Percentiles rank a stretch among this genome's conserved stretches.
phyloP scores from a whole-genome alignment of 2,888 invertebrate species.

The Pseudococcus viburni region DNA sequence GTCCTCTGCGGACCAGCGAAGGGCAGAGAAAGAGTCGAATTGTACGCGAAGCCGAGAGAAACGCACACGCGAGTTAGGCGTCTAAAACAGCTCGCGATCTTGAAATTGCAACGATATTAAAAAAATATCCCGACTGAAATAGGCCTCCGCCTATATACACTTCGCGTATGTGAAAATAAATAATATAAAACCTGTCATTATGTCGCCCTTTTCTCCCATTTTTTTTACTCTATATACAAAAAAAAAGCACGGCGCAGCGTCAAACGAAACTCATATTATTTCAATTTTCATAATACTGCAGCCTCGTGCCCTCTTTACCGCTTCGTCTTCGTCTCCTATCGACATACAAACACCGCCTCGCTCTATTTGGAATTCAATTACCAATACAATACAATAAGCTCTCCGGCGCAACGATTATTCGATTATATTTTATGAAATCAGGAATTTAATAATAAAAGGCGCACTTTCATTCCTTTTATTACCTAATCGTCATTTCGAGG shows the following conservation, averaged over 20 bases:
- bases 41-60: background rate
- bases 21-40: no score
- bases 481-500: conserved; percentile 38
- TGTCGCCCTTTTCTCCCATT: background rate
- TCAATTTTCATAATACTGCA: conserved; percentile 54
- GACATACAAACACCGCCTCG: conserved; percentile 37
- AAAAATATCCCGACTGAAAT: conserved; percentile 35
- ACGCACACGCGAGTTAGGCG: background rate
- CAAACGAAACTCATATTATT: conserved; percentile 54
- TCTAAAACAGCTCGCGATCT: conserved; percentile 49
- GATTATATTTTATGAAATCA: conserved; percentile 63
- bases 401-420: conserved; percentile 60
- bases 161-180: conserved; percentile 18
- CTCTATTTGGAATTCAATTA: conserved; percentile 63
- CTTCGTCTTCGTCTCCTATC: background rate
- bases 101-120: conserved; percentile 46
- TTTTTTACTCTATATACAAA: background rate
- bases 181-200: conserved; percentile 57
- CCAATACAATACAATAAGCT: conserved; percentile 60
- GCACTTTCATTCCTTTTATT: conserved; percentile 57
- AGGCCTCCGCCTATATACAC: conserved; percentile 11
- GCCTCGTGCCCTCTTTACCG: background rate
- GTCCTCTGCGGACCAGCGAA: background rate
- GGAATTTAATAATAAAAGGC: conserved; percentile 63
- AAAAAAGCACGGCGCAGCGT: conserved; percentile 10